A percentile compares a stretch with the other conserved stretches of the same genome.
Evolutionary conservation across 1,140 invertebrate species (phyloP).

Genomic region (Drosophila bipectinata): DNA sequence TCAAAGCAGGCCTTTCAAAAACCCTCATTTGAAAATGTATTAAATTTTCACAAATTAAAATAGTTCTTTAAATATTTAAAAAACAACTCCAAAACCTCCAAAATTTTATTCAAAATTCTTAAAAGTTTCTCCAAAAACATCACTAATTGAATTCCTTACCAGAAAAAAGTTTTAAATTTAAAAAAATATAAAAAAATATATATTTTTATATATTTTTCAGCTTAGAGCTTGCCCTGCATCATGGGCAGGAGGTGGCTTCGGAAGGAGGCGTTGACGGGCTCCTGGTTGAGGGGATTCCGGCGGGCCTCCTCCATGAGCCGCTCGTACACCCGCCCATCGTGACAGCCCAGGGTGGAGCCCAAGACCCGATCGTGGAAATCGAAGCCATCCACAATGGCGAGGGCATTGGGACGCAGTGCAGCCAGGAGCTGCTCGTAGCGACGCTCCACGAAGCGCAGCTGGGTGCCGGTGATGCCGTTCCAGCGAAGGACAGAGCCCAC

Average conservation of each 20-base stretch:
- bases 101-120: too few species aligned
- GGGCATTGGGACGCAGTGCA: slow-evolving; percentile 92
- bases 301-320: slow-evolving; percentile 93
- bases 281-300: slow-evolving; percentile 93
- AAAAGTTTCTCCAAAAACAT: too few species aligned
- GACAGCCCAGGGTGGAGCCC: slow-evolving; percentile 92
- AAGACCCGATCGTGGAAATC: slow-evolving; percentile 93
- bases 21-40: too few species aligned
- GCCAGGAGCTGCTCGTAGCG: slow-evolving; percentile 89
- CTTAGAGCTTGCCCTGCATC: slow-evolving; percentile 88
- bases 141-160: too few species aligned
- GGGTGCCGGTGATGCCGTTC: slow-evolving; percentile 86
- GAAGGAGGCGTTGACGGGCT: slow-evolving; percentile 90
- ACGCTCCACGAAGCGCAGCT: slow-evolving; percentile 87
- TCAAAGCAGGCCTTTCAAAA: too few species aligned
- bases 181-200: background rate
- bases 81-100: too few species aligned
- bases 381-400: slow-evolving; percentile 95
- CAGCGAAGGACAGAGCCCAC: slow-evolving; percentile 90
- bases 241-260: slow-evolving; percentile 91
- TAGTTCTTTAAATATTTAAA: background rate
- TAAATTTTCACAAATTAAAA: too few species aligned
- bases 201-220: background rate
- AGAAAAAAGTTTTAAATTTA: background rate
- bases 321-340: slow-evolving; percentile 96